Percentiles rank a stretch among this genome's conserved stretches.
These are phyloP conservation scores for Platerodrilus igneus DNA, from an alignment of 2,888 invertebrate genomes.

Conservation along the genomic window DNA sequence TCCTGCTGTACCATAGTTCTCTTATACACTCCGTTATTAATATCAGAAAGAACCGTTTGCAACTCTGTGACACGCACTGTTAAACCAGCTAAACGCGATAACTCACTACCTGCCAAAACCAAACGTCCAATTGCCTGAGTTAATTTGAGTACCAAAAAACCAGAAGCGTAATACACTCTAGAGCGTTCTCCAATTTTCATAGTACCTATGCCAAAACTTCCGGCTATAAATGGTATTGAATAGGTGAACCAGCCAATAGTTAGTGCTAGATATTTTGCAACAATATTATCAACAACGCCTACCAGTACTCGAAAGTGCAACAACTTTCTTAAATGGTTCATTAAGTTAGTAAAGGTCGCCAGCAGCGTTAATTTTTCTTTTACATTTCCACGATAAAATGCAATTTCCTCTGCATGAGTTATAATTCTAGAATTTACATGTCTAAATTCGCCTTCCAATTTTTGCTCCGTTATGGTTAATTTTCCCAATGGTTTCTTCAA, in stretches of 20 bases:
- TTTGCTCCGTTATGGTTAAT: slow-evolving; percentile 91
- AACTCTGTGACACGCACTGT: slow-evolving; percentile 90
- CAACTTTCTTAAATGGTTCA: slow-evolving; percentile 78
- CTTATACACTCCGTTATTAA: slow-evolving; percentile 69
- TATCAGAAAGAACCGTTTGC: slow-evolving; percentile 73
- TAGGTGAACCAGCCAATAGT: slow-evolving; percentile 94
- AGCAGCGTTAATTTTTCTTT: slow-evolving; percentile 84
- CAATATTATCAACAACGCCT: slow-evolving; percentile 92
- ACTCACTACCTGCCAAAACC: slow-evolving; percentile 89
- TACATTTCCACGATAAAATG: slow-evolving; percentile 75
- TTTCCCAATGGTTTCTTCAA: slow-evolving; percentile 79
- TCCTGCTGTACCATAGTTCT: slow-evolving; percentile 59
- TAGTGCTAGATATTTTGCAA: slow-evolving; percentile 96
- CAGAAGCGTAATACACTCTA: slow-evolving; percentile 88
- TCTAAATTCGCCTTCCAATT: slow-evolving; percentile 94
- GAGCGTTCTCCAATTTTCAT: slow-evolving; percentile 73
- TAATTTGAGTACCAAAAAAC: slow-evolving; percentile 91
- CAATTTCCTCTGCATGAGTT: slow-evolving; percentile 93
- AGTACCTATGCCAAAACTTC: slow-evolving; percentile 62
- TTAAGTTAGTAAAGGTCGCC: slow-evolving; percentile 84
- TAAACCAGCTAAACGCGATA: slow-evolving; percentile 92
- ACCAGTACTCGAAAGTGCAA: slow-evolving; percentile 84
- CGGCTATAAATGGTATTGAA: slow-evolving; percentile 85
- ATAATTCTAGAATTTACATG: slow-evolving; percentile 93
- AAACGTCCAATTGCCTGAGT: slow-evolving; percentile 95